These are phyloP conservation scores for Passer montanus DNA, from an alignment of 2,113 vertebrate species.

Conservation along the genomic window DNA sequence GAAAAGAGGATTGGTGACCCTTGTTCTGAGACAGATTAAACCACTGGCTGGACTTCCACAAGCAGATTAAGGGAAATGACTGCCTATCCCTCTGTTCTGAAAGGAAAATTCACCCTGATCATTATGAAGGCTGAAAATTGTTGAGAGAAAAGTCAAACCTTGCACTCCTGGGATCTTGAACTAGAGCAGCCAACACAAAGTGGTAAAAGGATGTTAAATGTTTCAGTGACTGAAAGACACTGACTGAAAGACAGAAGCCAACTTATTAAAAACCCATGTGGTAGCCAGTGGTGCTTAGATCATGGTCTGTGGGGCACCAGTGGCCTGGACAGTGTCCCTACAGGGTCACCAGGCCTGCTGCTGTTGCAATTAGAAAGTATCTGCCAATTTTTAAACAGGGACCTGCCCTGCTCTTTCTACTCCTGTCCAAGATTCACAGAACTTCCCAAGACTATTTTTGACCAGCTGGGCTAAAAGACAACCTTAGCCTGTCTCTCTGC, in stretches of 20 bases:
- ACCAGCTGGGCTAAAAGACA: background rate
- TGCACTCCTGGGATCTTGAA: constrained; percentile 1
- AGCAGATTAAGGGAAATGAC: constrained; percentile 25
- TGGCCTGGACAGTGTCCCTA: background rate
- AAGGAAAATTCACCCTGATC: background rate
- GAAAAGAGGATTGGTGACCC: constrained; percentile 2
- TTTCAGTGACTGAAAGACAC: constrained; percentile 28
- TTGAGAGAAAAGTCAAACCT: background rate
- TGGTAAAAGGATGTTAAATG: constrained; percentile 36
- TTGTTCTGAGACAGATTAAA: background rate
- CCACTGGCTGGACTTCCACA: background rate
- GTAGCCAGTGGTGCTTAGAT: background rate
- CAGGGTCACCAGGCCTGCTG: background rate
- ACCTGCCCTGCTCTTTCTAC: background rate
- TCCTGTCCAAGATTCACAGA: background rate
- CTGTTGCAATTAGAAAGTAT: background rate
- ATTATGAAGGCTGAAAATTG: background rate
- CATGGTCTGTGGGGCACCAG: background rate
- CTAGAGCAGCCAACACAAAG: constrained; percentile 8
- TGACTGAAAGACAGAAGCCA: background rate
- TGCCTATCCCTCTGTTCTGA: background rate
- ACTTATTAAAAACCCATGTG: constrained; percentile 9
- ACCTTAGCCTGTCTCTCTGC: background rate
- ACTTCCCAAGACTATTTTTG: background rate
- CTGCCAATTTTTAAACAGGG: background rate